Evolutionary conservation across 2,888 invertebrate species (phyloP), one percentile per base, ranked within the genome.

Genomic region (Cremastinae sp.): DNA sequence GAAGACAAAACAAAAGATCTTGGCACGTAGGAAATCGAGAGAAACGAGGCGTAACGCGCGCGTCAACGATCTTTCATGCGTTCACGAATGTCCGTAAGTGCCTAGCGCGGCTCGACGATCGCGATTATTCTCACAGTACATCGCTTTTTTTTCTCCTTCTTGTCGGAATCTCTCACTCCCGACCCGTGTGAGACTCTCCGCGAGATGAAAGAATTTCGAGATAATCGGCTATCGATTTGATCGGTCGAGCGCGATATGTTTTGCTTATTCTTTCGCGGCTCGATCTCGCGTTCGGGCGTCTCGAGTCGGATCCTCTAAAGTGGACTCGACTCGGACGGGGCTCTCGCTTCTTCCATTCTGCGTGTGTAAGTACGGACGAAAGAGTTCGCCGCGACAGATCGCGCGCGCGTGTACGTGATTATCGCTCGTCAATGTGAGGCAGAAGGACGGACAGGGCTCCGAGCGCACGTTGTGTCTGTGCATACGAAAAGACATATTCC

Each of bases 201-300:
- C 28, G 28, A 14, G 16, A 22, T 53, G 53, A 53, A 10, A 28
- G 10, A 53, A n/a, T 16, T 18, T 36, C 18, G 9, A 20, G 10
- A 34, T 14, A 58, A 68, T 47, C 12, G 16, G 12, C 45, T 66
- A 68, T 68, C 47, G 68, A 68, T 68, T 49, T 12, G n/a, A 47
- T 58, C 47, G 58, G 58, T 49, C 41, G 56, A 56, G 22, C 20
- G 34, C 45, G 18, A 56, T 34, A 45, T 41, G 14, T 53, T 14
- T 18, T 12, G n/a, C 9, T 47, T 49, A 49, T 64, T 45, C 56
- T 49, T 22, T 18, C 4, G 12, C 18, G 16, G 10, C 14, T 56
- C 9, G 9, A 56, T 56, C 16, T 34, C 45, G 45, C 45, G 73
- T 47, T 41, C 65, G 65, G 70, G 75, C 75, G 56, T 69, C 61